Conservation (phyloP, 2,113 vertebrate genomes). For the Periophthalmodon schlosseri region DNA sequence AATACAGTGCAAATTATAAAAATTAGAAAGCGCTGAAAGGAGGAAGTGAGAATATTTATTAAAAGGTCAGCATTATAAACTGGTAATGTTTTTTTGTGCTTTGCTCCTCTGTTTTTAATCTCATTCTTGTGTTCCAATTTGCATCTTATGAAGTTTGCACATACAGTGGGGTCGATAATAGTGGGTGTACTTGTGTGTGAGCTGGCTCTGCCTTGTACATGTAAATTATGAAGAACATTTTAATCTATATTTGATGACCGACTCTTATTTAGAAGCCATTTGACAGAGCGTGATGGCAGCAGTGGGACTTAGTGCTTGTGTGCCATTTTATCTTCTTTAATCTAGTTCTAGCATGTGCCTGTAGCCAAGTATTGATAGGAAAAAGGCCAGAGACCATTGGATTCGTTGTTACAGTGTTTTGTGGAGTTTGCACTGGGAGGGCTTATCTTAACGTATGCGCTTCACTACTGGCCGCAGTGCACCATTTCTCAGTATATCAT, state of each 20-base stretch:
- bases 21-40: not conserved
- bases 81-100: not conserved
- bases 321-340: conserved; percentile 7
- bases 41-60: not conserved
- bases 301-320: conserved; percentile 14
- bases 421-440: not conserved
- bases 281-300: conserved; percentile 15
- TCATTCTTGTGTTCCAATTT: not conserved
- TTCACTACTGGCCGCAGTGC: not conserved
- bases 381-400: conserved; percentile 12
- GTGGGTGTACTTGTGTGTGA: conserved; percentile 20
- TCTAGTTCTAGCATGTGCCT: conserved; percentile 7
- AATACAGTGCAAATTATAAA: not conserved
- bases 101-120: not conserved
- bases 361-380: conserved; percentile 8
- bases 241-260: conserved; percentile 62
- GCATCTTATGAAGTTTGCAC: not conserved
- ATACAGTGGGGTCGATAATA: not conserved
- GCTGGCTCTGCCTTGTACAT: conserved; percentile 43
- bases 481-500: not conserved
- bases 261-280: conserved; percentile 50
- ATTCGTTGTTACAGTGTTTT: conserved; percentile 3
- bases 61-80: not conserved
- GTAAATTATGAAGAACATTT: conserved; percentile 61
- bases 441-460: not conserved